Conservation (phyloP, 92 coral and sea anemone genomes). For the Desmophyllum pertusum region DNA sequence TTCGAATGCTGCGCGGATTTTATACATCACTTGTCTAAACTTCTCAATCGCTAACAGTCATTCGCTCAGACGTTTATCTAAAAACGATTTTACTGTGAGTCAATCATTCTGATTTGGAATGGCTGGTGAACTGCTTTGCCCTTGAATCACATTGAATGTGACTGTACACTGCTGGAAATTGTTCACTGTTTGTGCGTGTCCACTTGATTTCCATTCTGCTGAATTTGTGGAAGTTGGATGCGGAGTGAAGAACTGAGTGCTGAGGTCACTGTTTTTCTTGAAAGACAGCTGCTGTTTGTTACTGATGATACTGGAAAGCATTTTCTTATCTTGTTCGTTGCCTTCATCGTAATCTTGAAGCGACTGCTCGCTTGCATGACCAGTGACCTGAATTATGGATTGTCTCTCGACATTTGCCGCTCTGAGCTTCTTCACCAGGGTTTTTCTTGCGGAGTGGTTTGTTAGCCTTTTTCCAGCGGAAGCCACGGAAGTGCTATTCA, state of each 20-base stretch:
- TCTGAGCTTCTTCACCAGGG: constrained; percentile 38
- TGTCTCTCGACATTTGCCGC: constrained; percentile 44
- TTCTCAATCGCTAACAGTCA: no score
- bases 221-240: no score
- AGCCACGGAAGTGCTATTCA: constrained; percentile 12
- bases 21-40: no score
- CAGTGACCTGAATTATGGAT: constrained; percentile 43
- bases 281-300: constrained; percentile 3
- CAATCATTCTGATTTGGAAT: no score
- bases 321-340: constrained; percentile 22
- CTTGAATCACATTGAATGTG: constrained; percentile 6
- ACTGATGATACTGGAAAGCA: constrained; percentile 34
- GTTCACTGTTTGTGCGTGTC: constrained; percentile 10
- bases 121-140: constrained; percentile 6
- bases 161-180: constrained; percentile 19
- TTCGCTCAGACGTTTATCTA: no score
- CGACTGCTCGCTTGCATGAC: constrained; percentile 42
- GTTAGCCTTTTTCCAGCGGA: constrained; percentile 2
- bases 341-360: constrained; percentile 40
- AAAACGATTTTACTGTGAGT: no score
- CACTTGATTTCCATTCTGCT: constrained; percentile 1
- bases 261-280: no score
- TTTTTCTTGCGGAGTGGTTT: constrained; percentile 49
- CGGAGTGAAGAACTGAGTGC: not conserved
- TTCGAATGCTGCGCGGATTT: no score